Percentiles rank a stretch among this genome's conserved stretches.
Conservation (phyloP, 1,140 invertebrate species). For the Drosophila gunungcola region DNA sequence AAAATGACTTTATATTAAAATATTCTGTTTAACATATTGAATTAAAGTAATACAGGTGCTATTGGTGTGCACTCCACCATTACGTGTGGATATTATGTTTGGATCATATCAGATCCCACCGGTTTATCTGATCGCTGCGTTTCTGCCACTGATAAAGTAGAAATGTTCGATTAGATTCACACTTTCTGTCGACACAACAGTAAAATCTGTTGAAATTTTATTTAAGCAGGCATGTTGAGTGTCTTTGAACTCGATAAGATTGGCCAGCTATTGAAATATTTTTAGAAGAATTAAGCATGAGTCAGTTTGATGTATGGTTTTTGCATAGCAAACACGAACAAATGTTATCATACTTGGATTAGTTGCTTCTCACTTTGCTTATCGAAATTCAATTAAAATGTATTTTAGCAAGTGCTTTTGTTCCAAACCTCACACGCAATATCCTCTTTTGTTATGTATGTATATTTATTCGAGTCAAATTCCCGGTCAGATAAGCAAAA, state of each 20-base stretch:
- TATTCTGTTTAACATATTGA: no score
- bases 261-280: constrained; percentile 20
- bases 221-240: constrained; percentile 9
- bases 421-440: constrained; percentile 26
- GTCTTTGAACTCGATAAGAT: constrained; percentile 29
- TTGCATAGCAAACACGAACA: constrained; percentile 22
- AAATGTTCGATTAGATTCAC: constrained; percentile 15
- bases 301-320: constrained; percentile 12
- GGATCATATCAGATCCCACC: constrained; percentile 4
- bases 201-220: constrained; percentile 36
- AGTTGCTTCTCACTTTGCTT: neutral
- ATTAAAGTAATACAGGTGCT: neutral
- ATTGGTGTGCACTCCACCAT: neutral
- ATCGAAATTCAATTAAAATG: constrained; percentile 18
- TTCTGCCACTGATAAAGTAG: constrained; percentile 6
- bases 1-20: no score
- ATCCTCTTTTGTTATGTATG: constrained; percentile 18
- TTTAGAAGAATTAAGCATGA: constrained; percentile 30
- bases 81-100: constrained; percentile 27
- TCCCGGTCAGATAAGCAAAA: constrained; percentile 48
- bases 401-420: constrained; percentile 17
- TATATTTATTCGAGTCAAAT: constrained; percentile 34
- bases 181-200: constrained; percentile 25
- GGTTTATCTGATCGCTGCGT: constrained; percentile 28
- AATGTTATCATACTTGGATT: constrained; percentile 2